Evolutionary conservation across 2,888 invertebrate genomes (phyloP), one percentile per base, ranked within the genome.

Genomic region (Sinopyrophorus schimmeli): DNA sequence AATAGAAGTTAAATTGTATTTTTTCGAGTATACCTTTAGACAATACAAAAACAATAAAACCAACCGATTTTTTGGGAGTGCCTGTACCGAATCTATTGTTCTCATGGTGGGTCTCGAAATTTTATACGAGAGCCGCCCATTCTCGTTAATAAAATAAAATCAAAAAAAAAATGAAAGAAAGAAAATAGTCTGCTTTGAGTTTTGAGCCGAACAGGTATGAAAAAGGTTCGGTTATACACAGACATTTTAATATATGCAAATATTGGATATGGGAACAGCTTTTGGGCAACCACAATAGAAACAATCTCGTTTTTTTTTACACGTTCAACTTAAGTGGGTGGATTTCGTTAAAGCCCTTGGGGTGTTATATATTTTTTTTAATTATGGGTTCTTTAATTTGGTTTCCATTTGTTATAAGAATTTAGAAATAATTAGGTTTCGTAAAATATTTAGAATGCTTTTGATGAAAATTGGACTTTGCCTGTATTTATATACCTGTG

Each of bases 161-260:
- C 20, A 28, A 40, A 40, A 40, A 21, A 40, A 40, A 40, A 21
- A 14, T n/a, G 9, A 5, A n/a, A n/a, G n/a, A n/a, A n/a, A n/a
- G n/a, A n/a, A n/a, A n/a, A n/a, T n/a, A n/a, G n/a, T n/a, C n/a
- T 14, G 28, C 40, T 40, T 40, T 40, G 40, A 40, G 17, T 28
- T 12, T n/a, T n/a, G n/a, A n/a, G n/a, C 40, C 28, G 23, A 6
- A 21, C 30, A 16, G 14, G 6, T 30, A 28, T 21, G 30, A 16
- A 5, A 10, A 31, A 31, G 20, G 40, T 30, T 40, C 20, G 20
- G 7, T 28, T 28, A 39, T 20, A 28, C 18, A 17, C 27, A 26
- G 10, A 27, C 21, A 18, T 18, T 27, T 40, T 40, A 40, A 40
- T 40, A 30, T 42, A 42, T 42, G 32, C 42, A 42, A 42, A 42